Percentiles rank a stretch among this genome's conserved stretches.
phyloP scores from a whole-genome alignment of 2,113 vertebrate species.

The Xiphophorus maculatus region DNA sequence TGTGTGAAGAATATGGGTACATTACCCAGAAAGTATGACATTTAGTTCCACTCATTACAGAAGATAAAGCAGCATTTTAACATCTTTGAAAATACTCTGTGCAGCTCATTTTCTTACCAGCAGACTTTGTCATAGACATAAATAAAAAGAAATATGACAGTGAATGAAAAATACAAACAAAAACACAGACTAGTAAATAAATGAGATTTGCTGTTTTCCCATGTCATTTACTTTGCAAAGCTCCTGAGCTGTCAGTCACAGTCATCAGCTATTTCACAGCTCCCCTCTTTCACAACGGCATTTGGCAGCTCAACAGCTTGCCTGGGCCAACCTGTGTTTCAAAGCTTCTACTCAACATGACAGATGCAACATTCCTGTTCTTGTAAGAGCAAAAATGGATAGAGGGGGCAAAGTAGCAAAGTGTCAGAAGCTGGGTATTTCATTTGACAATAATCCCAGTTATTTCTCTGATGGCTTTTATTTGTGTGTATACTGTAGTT shows the following conservation, averaged over 20 bases:
- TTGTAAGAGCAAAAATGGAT: slow-evolving; percentile 15
- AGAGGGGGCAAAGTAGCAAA: background rate
- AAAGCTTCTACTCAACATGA: slow-evolving; percentile 33
- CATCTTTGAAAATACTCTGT: background rate
- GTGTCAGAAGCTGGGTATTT: background rate
- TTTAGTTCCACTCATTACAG: background rate
- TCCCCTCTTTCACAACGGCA: slow-evolving; percentile 46
- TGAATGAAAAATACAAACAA: slow-evolving; percentile 17
- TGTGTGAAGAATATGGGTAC: background rate
- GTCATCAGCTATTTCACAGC: slow-evolving; percentile 33
- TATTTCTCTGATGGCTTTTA: background rate
- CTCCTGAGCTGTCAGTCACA: slow-evolving; percentile 51
- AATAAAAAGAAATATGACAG: slow-evolving; percentile 25
- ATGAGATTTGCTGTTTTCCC: slow-evolving; percentile 25
- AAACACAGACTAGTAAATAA: background rate
- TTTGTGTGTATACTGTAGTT: background rate
- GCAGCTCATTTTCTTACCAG: background rate
- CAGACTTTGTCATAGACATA: slow-evolving; percentile 24
- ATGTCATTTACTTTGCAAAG: slow-evolving; percentile 41
- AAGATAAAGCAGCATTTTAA: slow-evolving; percentile 16
- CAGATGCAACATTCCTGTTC: slow-evolving; percentile 26
- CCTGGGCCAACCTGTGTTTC: slow-evolving; percentile 34
- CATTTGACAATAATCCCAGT: background rate
- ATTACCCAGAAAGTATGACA: background rate
- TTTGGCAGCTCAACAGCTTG: slow-evolving; percentile 39